A percentile compares a stretch with the other conserved stretches of the same genome.
These are phyloP conservation scores for Malacoraja senta DNA, from an alignment of 2,797 vertebrate species.

Conservation along the genomic window DNA sequence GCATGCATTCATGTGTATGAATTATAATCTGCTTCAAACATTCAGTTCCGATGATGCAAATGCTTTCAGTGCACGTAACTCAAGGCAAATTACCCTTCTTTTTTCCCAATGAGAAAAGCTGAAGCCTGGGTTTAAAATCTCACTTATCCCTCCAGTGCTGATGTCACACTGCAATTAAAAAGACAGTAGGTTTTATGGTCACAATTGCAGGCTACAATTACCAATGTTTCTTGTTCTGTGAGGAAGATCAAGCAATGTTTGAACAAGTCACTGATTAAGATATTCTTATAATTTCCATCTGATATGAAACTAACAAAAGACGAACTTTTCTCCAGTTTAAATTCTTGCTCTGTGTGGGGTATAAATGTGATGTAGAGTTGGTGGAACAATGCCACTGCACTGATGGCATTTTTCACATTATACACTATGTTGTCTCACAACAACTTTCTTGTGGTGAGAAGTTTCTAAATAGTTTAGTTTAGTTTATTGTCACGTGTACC, in stretches of 20 bases:
- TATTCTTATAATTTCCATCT: not conserved
- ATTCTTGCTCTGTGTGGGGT: not conserved
- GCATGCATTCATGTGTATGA: too few species aligned
- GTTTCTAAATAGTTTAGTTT: too few species aligned
- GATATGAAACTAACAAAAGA: not conserved
- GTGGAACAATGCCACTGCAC: not conserved
- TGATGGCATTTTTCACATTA: not conserved
- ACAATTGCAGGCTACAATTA: constrained; percentile 3
- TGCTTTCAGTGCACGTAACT: too few species aligned
- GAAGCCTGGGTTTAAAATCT: not conserved
- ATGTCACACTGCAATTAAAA: constrained; percentile 1
- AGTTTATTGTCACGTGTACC: too few species aligned
- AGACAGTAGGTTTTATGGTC: not conserved
- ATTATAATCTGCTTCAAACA: too few species aligned
- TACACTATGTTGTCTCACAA: not conserved
- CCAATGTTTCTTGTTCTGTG: constrained; percentile 6
- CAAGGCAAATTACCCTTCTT: too few species aligned
- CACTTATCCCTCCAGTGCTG: not conserved
- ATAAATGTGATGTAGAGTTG: too few species aligned
- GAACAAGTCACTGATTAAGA: not conserved
- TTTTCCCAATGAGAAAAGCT: not conserved
- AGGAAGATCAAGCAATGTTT: not conserved
- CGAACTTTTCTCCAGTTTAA: not conserved
- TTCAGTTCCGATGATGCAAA: too few species aligned
- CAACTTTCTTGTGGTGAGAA: too few species aligned